A percentile compares a stretch with the other conserved stretches of the same genome.
phyloP scores from a whole-genome alignment of 1,140 invertebrate genomes.

The Drosophila takahashii region DNA sequence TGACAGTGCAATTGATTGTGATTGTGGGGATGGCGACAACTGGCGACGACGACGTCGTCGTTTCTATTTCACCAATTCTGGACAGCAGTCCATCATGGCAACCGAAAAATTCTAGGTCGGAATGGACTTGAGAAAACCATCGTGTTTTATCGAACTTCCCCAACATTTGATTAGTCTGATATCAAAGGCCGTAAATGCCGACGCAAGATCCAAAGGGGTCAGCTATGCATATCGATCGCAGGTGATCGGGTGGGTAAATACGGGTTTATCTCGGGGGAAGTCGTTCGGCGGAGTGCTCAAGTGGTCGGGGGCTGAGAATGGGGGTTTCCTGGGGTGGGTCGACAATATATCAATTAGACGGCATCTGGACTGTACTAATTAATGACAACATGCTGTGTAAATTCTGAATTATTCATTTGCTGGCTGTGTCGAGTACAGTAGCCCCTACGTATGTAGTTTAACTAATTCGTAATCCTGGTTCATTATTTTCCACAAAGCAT shows the following conservation, averaged over 20 bases:
- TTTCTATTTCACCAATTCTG: conserved; percentile 64
- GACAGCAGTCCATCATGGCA: conserved; percentile 66
- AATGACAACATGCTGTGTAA: conserved; percentile 36
- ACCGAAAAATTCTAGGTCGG: conserved; percentile 6
- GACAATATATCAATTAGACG: conserved; percentile 39
- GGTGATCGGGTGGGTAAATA: conserved; percentile 29
- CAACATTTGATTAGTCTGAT: conserved; percentile 74
- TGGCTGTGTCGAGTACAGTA: conserved; percentile 3
- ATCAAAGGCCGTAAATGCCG: conserved; percentile 68
- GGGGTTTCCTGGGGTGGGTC: background rate
- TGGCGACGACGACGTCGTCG: conserved; percentile 35
- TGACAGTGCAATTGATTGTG: conserved; percentile 54
- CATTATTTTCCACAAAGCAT: background rate
- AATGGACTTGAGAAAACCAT: conserved; percentile 5
- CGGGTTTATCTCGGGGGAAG: conserved; percentile 43
- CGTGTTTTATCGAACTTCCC: conserved; percentile 59
- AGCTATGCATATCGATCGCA: conserved; percentile 41
- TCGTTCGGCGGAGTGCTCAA: background rate
- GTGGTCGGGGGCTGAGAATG: background rate
- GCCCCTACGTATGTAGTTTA: background rate
- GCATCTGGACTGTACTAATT: conserved; percentile 52
- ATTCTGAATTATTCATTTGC: conserved; percentile 27
- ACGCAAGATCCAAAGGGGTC: conserved; percentile 39
- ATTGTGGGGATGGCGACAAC: conserved; percentile 27
- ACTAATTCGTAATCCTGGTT: background rate